Base-by-base conservation (phyloP, 2,888 invertebrate genomes). In the Drosophila multiciliata region DNA sequence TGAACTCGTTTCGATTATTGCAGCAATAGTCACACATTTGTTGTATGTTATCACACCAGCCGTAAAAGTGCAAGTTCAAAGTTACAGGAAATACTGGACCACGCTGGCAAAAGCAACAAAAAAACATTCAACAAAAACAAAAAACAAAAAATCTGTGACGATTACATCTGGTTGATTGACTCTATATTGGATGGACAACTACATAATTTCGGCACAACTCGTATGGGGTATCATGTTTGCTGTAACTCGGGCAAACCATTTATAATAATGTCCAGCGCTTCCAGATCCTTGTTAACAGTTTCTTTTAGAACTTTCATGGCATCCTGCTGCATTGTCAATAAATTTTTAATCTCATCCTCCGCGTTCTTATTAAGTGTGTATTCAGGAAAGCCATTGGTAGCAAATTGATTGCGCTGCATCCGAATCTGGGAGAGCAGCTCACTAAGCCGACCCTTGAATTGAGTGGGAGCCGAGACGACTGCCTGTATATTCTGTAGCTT, bases 391-490 rank as follows among this genome's bases (percentile, higher is more conserved):
- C 95, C 94, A 50, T 95, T 94, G 17, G 94, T 94, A 57, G 94
- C 93, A 75, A 93, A 93, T 23, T 95, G 95, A 90, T 94, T 95
- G 66, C 95, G 94, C 82, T 96, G 96, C 92, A 97, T 95, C 66
- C 97, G 95, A 85, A 98, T 96, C 80, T 98, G 97, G 20, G 98
- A 97, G 78, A 98, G 94, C 87, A 99, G 93, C 94, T 99, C 98
- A 92, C 97, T 98, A 65, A 99, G 94, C 62, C 98, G 96, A 68
- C 98, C 98, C 96, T 98, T 98, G 91, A 97, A 98, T 82, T 99
- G 97, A 48, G 98, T 97, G 36, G 99, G 98, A 17, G 97, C 96
- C 83, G 97, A 97, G 23, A 99, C 95, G 89, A 98, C 96, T 0
- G 96, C 95, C 71, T 97, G 96, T 91, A 99, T 95, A 63, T 96